Conservation (phyloP, 2,888 invertebrate genomes). For the Hydropsyche betteni region DNA sequence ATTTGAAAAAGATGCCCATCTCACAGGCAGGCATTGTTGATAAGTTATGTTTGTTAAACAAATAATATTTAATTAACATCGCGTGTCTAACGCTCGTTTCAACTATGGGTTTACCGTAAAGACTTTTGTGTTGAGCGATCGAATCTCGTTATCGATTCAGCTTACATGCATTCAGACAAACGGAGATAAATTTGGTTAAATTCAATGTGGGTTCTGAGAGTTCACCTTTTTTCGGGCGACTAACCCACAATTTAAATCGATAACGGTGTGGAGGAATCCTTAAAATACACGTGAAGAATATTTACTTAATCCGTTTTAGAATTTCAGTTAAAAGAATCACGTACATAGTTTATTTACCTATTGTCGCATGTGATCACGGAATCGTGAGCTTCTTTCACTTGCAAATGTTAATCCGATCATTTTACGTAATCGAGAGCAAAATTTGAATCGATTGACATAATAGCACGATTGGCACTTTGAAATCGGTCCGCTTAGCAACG, state of each 20-base stretch:
- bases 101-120: background rate
- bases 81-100: constrained; percentile 8
- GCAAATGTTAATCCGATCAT: background rate
- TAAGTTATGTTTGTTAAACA: constrained; percentile 19
- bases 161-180: background rate
- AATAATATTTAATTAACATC: constrained; percentile 21
- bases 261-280: constrained; percentile 31
- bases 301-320: constrained; percentile 24
- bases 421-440: background rate
- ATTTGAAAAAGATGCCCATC: background rate
- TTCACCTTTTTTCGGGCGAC: constrained; percentile 12
- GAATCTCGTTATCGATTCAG: constrained; percentile 12
- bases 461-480: background rate
- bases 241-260: constrained; percentile 37
- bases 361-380: background rate
- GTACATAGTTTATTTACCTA: background rate
- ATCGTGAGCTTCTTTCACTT: background rate
- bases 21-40: constrained; percentile 1
- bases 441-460: constrained; percentile 8
- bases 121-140: background rate
- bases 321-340: constrained; percentile 3
- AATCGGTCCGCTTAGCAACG: background rate
- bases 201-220: background rate
- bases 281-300: constrained; percentile 5
- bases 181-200: background rate